A percentile compares a stretch with the other conserved stretches of the same genome.
Conservation (phyloP, 2,797 vertebrate genomes). For the Sphenopsis melanotis region DNA sequence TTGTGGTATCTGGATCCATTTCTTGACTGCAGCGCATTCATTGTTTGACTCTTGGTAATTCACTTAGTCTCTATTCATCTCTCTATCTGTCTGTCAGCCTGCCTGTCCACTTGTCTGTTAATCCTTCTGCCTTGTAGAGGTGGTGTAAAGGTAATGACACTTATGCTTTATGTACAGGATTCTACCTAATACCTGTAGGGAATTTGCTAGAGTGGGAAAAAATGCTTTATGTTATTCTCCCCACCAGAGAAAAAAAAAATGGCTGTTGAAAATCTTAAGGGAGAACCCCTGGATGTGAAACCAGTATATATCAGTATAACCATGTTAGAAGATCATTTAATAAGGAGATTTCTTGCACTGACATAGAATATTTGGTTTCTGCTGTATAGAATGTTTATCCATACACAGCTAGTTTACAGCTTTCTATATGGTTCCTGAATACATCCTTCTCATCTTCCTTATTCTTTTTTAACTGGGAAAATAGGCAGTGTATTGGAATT, state of each 20-base stretch:
- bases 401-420: conserved; percentile 27
- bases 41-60: background rate
- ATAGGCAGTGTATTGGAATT: conserved; percentile 58
- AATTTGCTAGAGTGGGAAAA: background rate
- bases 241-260: background rate
- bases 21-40: background rate
- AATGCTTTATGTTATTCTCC: background rate
- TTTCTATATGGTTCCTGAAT: conserved; percentile 46
- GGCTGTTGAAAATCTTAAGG: background rate
- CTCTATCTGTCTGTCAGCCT: background rate
- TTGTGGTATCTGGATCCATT: background rate
- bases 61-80: background rate
- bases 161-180: background rate
- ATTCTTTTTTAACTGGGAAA: conserved; percentile 48
- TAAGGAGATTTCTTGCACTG: background rate
- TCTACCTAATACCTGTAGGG: background rate
- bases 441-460: conserved; percentile 40
- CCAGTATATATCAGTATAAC: background rate
- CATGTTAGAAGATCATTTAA: background rate
- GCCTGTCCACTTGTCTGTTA: background rate
- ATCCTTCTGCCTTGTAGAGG: background rate
- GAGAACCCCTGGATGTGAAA: background rate
- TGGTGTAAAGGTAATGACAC: background rate
- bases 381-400: conserved; percentile 19
- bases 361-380: conserved; percentile 6